A percentile compares a stretch with the other conserved stretches of the same genome.
Evolutionary conservation across 1,140 invertebrate species (phyloP).

Genomic region (Rhagoletis pomonella): DNA sequence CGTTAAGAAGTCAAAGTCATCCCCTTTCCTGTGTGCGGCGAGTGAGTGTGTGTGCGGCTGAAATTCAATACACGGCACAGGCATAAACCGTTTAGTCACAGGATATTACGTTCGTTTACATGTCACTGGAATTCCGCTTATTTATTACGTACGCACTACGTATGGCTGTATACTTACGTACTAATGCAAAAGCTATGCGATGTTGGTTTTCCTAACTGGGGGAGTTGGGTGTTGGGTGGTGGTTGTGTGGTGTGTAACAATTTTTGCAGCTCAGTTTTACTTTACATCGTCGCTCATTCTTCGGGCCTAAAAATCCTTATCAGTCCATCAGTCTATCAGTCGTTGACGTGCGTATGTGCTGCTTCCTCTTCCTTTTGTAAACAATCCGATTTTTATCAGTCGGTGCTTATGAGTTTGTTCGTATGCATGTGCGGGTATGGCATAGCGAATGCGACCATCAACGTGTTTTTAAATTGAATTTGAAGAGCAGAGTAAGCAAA

Average conservation of each 20-base stretch:
- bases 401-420: neutral
- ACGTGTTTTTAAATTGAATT: slow-evolving; percentile 45
- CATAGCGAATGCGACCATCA: slow-evolving; percentile 18
- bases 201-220: neutral
- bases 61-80: slow-evolving; percentile 70
- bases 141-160: neutral
- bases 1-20: slow-evolving; percentile 52
- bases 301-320: slow-evolving; percentile 1
- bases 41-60: slow-evolving; percentile 63
- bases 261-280: neutral
- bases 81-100: slow-evolving; percentile 75
- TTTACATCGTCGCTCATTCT: neutral
- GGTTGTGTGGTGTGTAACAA: neutral
- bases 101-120: slow-evolving; percentile 72
- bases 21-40: slow-evolving; percentile 59
- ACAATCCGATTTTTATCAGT: neutral
- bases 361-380: slow-evolving; percentile 11
- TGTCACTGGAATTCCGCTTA: slow-evolving; percentile 56
- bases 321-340: neutral
- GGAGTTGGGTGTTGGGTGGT: too few species aligned
- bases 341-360: slow-evolving; percentile 5
- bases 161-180: slow-evolving; percentile 71
- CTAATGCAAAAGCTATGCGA: slow-evolving; percentile 41
- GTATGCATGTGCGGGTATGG: neutral
- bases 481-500: slow-evolving; percentile 1